These are phyloP conservation scores for Megalops cyprinoides DNA, from an alignment of 2,797 vertebrate genomes.

Conservation along the genomic window DNA sequence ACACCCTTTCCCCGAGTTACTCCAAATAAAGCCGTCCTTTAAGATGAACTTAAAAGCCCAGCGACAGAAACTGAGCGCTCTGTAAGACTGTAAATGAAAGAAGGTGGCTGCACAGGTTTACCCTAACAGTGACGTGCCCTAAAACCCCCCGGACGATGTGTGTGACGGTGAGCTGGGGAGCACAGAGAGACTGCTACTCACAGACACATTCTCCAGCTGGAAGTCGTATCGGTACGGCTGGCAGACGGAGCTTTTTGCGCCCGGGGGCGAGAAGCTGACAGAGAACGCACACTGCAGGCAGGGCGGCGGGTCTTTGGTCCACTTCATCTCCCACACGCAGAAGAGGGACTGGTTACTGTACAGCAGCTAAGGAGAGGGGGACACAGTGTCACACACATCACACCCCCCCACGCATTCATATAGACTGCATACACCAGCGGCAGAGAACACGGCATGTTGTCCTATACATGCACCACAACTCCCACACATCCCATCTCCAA, in stretches of 20 bases:
- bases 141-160: background rate
- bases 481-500: too few species aligned
- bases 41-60: too few species aligned
- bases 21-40: too few species aligned
- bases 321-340: slow-evolving; percentile 92
- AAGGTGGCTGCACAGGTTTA: too few species aligned
- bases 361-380: slow-evolving; percentile 73
- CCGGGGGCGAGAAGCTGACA: slow-evolving; percentile 80
- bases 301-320: slow-evolving; percentile 79
- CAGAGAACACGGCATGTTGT: background rate
- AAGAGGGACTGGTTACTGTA: slow-evolving; percentile 88
- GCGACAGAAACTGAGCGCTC: too few species aligned
- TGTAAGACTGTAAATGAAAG: too few species aligned
- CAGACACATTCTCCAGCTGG: slow-evolving; percentile 85
- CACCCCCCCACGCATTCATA: background rate
- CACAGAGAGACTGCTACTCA: slow-evolving; percentile 53
- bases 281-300: slow-evolving; percentile 85
- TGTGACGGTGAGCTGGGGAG: too few species aligned
- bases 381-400: slow-evolving; percentile 16
- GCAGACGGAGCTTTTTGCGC: slow-evolving; percentile 70
- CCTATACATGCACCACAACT: background rate
- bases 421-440: too few species aligned
- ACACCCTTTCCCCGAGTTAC: too few species aligned
- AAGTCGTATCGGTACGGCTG: slow-evolving; percentile 90
- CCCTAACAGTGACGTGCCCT: too few species aligned